A percentile compares a stretch with the other conserved stretches of the same genome.
Conservation (phyloP, 2,797 vertebrate genomes). For the Xerus rutilus region DNA sequence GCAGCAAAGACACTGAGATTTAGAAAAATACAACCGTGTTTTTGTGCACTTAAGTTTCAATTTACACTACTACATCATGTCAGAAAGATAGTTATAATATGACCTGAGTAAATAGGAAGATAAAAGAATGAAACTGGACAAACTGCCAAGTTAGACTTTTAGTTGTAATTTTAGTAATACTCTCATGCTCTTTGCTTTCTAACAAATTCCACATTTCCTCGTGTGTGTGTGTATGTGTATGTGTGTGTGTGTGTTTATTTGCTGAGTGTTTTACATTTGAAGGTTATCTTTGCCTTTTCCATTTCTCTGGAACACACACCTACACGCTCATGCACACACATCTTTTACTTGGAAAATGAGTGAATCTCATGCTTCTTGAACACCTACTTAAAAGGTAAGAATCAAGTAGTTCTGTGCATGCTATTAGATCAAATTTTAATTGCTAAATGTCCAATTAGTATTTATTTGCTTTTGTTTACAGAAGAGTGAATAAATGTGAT, state of each 20-base stretch:
- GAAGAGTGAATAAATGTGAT: conserved; percentile 64
- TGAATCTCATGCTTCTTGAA: conserved; percentile 48
- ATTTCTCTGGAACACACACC: not conserved
- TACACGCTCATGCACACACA: not conserved
- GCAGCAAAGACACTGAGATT: conserved; percentile 81
- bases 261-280: conserved; percentile 69
- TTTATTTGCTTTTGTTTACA: conserved; percentile 71
- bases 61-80: conserved; percentile 82
- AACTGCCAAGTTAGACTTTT: conserved; percentile 73
- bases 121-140: conserved; percentile 75
- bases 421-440: conserved; percentile 80
- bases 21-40: conserved; percentile 79
- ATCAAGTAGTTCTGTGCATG: conserved; percentile 60
- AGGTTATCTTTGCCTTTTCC: conserved; percentile 79
- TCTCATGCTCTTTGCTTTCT: conserved; percentile 83
- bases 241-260: conserved; percentile 24
- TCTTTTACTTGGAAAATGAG: conserved; percentile 49
- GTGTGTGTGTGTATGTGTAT: conserved; percentile 15
- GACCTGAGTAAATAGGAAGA: conserved; percentile 80
- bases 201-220: conserved; percentile 73
- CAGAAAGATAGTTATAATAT: conserved; percentile 82
- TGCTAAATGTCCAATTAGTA: conserved; percentile 64
- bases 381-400: conserved; percentile 57
- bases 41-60: conserved; percentile 85
- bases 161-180: conserved; percentile 80